A percentile compares a stretch with the other conserved stretches of the same genome.
These are phyloP conservation scores for Periphyllus acericola DNA, from an alignment of 2,888 invertebrate species.

Conservation along the genomic window DNA sequence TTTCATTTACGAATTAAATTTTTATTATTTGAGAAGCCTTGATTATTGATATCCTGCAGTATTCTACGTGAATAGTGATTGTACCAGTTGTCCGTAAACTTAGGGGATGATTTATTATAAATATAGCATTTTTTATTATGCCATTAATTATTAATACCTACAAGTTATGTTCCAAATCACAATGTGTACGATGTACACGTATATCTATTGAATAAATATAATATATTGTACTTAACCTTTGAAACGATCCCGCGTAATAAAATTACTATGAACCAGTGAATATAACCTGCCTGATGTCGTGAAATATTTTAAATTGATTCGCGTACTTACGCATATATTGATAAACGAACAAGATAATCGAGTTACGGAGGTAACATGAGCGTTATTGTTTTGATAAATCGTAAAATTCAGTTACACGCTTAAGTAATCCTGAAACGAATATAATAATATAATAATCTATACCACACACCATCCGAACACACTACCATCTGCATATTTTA, in stretches of 20 bases:
- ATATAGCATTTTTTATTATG: too few species aligned
- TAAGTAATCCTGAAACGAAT: background rate
- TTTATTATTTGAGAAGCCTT: too few species aligned
- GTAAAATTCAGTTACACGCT: background rate
- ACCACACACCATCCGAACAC: background rate
- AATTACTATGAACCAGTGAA: background rate
- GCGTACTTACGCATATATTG: background rate
- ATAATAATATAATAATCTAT: constrained; percentile 1
- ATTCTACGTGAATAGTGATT: too few species aligned
- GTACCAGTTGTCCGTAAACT: too few species aligned
- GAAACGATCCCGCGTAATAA: background rate
- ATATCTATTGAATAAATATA: too few species aligned
- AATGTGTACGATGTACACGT: too few species aligned
- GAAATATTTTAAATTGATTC: background rate
- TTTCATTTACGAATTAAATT: too few species aligned
- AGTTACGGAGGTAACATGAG: background rate
- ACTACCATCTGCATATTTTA: background rate
- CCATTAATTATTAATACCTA: too few species aligned
- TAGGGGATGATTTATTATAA: too few species aligned
- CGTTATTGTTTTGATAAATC: background rate
- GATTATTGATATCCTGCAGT: too few species aligned
- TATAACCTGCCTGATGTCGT: background rate
- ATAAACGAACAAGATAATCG: background rate
- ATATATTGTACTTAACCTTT: too few species aligned
- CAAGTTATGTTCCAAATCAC: too few species aligned